Evolutionary conservation across 2,113 vertebrate genomes (phyloP).

Genomic region (Brevimyrus niger): DNA sequence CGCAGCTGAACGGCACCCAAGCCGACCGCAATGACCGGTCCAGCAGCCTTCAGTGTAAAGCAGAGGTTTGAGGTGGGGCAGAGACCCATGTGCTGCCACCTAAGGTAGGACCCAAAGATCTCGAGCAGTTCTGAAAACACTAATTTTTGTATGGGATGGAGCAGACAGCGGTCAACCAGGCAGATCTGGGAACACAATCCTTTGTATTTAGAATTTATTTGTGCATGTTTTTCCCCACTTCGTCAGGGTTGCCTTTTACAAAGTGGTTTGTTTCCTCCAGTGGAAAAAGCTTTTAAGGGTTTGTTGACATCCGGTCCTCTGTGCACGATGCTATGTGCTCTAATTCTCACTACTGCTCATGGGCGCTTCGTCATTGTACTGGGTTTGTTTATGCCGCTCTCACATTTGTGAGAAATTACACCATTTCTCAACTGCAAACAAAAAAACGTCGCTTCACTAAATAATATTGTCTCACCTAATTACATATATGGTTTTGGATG

Average conservation of each 20-base stretch:
- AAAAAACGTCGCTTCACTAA: background rate
- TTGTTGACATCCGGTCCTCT: background rate
- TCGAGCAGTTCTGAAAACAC: background rate
- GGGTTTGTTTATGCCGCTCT: background rate
- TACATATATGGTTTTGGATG: background rate
- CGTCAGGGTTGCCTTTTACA: background rate
- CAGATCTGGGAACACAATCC: background rate
- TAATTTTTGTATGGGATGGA: background rate
- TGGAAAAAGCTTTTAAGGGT: background rate
- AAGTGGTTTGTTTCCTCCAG: background rate
- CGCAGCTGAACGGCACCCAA: background rate
- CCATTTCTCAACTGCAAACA: background rate
- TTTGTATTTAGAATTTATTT: background rate
- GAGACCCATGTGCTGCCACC: background rate
- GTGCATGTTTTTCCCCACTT: background rate
- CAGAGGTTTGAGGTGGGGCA: background rate
- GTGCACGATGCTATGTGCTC: background rate
- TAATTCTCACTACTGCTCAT: background rate
- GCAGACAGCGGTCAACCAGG: background rate
- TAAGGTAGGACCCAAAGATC: background rate
- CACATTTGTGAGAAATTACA: background rate
- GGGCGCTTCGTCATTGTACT: background rate
- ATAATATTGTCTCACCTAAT: slow-evolving; percentile 3
- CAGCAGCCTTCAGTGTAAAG: background rate
- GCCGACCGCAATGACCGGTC: background rate